These are phyloP conservation scores for Archips xylosteana DNA, from an alignment of 2,888 invertebrate species.

Conservation along the genomic window DNA sequence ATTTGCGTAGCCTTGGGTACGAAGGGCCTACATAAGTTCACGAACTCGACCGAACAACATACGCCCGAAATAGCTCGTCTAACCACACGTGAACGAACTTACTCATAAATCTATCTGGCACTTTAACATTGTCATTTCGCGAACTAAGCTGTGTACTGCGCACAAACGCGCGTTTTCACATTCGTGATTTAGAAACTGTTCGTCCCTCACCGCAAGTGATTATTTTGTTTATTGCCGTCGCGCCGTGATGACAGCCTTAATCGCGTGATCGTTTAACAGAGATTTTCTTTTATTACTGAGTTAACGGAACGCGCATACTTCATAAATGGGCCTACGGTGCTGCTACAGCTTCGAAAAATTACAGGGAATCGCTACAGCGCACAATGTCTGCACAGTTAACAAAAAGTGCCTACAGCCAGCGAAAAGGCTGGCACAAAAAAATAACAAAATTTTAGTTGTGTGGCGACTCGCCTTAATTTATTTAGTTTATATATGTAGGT, in stretches of 20 bases:
- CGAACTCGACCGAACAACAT: too few species aligned
- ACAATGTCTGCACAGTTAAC: too few species aligned
- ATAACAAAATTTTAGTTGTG: too few species aligned
- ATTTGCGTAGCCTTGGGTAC: too few species aligned
- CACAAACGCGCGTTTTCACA: constrained; percentile 69
- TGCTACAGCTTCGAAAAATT: constrained; percentile 10
- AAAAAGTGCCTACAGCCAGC: too few species aligned
- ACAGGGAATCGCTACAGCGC: constrained; percentile 6
- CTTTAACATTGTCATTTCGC: neutral
- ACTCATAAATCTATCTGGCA: too few species aligned
- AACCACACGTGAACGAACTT: too few species aligned
- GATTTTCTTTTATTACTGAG: constrained; percentile 60
- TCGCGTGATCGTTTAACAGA: constrained; percentile 62
- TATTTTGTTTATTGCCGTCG: constrained; percentile 73
- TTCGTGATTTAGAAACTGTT: constrained; percentile 79
- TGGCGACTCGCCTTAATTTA: too few species aligned
- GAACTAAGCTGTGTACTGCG: constrained; percentile 47
- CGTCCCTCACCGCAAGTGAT: constrained; percentile 78
- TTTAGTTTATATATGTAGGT: too few species aligned
- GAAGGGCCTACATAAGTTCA: too few species aligned
- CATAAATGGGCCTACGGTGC: constrained; percentile 28
- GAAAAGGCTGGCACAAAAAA: too few species aligned
- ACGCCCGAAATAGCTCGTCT: too few species aligned
- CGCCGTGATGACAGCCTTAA: constrained; percentile 58
- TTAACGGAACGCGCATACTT: constrained; percentile 41